Evolutionary conservation across 1,140 invertebrate species (phyloP).

Genomic region (Cecropterus lyciades): DNA sequence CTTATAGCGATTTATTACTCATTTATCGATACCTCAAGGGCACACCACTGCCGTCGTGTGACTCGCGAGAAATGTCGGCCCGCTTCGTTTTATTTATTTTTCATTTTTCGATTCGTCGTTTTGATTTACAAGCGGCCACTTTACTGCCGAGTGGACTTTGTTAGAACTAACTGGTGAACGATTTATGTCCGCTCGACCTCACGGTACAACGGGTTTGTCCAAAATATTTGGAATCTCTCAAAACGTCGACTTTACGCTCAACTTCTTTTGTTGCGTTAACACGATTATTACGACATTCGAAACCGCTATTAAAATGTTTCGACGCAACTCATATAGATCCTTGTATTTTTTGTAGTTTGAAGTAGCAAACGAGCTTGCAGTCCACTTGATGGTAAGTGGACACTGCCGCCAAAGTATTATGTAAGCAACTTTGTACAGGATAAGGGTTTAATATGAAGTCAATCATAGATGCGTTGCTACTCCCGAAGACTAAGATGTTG

Average conservation of each 20-base stretch:
- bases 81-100: conserved; percentile 63
- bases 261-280: conserved; percentile 52
- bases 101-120: conserved; percentile 75
- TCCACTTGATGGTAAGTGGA: too few relatives aligned
- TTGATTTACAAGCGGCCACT: conserved; percentile 79
- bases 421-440: too few relatives aligned
- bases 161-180: conserved; percentile 73
- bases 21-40: conserved; percentile 13
- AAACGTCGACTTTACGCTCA: conserved; percentile 52
- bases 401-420: too few relatives aligned
- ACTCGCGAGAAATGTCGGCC: conserved; percentile 57
- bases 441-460: too few relatives aligned
- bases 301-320: neutral
- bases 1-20: too few relatives aligned
- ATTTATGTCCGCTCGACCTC: conserved; percentile 68
- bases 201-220: conserved; percentile 56
- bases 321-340: neutral
- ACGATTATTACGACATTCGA: conserved; percentile 47
- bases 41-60: conserved; percentile 48
- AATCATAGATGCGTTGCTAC: too few relatives aligned
- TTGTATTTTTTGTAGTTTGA: too few relatives aligned
- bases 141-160: conserved; percentile 74
- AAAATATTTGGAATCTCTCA: conserved; percentile 67
- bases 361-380: too few relatives aligned
- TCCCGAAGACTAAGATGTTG: too few relatives aligned